Evolutionary conservation across 2,888 invertebrate genomes (phyloP).

Genomic region (Sphecodes monilicornis): DNA sequence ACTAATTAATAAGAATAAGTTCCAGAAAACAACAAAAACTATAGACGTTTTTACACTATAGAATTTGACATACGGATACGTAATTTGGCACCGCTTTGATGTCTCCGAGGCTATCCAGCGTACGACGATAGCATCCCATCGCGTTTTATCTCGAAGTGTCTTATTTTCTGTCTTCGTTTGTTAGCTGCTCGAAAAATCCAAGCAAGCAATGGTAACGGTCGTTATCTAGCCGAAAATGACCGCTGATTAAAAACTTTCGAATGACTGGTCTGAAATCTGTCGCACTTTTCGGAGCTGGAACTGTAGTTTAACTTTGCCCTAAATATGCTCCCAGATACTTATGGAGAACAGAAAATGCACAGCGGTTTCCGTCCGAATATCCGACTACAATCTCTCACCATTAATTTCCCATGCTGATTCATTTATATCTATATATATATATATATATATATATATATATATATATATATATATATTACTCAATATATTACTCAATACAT

Average conservation of each 20-base stretch:
- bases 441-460: too few relatives aligned
- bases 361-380: background rate
- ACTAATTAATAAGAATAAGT: background rate
- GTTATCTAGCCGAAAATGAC: background rate
- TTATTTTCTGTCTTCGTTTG: background rate
- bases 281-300: background rate
- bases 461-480: too few relatives aligned
- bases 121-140: background rate
- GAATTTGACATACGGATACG: background rate
- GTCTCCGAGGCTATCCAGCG: background rate
- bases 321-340: background rate
- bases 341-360: background rate
- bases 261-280: background rate
- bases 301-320: background rate
- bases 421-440: too few relatives aligned
- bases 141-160: background rate
- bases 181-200: background rate
- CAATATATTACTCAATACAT: too few relatives aligned
- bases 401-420: background rate
- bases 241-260: constrained; percentile 11
- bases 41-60: too few relatives aligned
- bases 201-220: background rate
- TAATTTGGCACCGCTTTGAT: constrained; percentile 1
- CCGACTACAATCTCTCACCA: background rate
- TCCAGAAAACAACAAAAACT: background rate